These are phyloP conservation scores for Psittacula cyanocephala DNA, from an alignment of 2,113 vertebrate genomes.

Conservation along the genomic window DNA sequence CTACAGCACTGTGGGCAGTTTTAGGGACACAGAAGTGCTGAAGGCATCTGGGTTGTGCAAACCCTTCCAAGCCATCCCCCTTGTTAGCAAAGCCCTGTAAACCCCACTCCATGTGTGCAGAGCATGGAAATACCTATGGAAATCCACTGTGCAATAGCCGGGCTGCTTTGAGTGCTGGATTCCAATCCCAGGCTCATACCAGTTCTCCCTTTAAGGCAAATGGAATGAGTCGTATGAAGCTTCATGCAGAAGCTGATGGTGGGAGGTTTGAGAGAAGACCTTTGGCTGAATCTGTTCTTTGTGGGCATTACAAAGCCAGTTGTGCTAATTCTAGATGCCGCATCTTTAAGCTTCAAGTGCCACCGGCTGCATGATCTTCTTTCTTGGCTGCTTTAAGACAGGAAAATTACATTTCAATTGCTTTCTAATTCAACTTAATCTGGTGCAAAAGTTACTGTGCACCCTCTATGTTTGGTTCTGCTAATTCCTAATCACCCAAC, in stretches of 20 bases:
- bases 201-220: background rate
- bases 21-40: background rate
- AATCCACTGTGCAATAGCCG: fast-evolving
- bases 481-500: constrained; percentile 14
- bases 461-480: constrained; percentile 21
- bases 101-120: background rate
- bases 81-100: background rate
- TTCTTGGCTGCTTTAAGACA: constrained; percentile 32
- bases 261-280: background rate
- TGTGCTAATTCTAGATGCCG: background rate
- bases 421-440: constrained; percentile 48
- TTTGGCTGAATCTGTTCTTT: background rate
- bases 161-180: background rate
- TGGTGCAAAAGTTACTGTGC: constrained; percentile 13
- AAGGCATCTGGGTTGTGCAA: background rate
- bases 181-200: background rate
- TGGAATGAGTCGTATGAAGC: background rate
- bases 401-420: constrained; percentile 41
- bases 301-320: background rate
- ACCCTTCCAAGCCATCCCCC: background rate
- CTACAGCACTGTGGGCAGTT: background rate
- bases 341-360: constrained; percentile 16
- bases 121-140: background rate
- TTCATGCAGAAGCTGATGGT: background rate
- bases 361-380: background rate